Evolutionary conservation across 37 sponge, comb jelly and placozoan species (phyloP).

Genomic region (Hormiphora californensis): DNA sequence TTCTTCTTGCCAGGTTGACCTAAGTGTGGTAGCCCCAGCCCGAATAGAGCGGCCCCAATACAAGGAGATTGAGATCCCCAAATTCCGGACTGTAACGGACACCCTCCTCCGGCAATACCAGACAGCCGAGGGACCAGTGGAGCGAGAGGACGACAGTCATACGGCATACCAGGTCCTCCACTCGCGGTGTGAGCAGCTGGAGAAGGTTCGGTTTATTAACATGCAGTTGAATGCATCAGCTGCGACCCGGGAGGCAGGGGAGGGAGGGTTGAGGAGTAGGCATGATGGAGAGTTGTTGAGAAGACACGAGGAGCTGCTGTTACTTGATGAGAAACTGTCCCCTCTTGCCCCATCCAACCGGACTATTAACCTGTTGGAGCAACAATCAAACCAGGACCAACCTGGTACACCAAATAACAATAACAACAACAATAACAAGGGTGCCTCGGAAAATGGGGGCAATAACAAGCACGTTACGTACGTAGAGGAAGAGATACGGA

Average conservation of each 20-base stretch:
- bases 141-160: background rate
- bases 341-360: conserved; percentile 18
- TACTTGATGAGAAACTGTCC: background rate
- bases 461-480: conserved; percentile 42
- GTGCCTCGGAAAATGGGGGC: background rate
- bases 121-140: background rate
- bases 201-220: conserved; percentile 53
- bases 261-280: background rate
- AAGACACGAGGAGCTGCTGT: background rate
- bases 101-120: background rate
- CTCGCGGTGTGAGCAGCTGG: conserved; percentile 28
- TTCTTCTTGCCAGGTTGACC: conserved; percentile 24
- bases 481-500: conserved; percentile 37
- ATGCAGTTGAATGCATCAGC: conserved; percentile 50
- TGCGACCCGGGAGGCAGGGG: background rate
- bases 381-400: no score
- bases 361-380: conserved; percentile 26
- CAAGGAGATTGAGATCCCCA: conserved; percentile 52
- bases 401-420: no score
- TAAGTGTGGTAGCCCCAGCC: conserved; percentile 49
- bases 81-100: conserved; percentile 27
- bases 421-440: background rate
- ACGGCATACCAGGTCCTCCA: background rate
- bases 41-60: conserved; percentile 30
- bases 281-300: no score